Evolutionary conservation across 2,797 vertebrate genomes (phyloP), one percentile per base, ranked within the genome.

Genomic region (Urosaurus nigricauda): DNA sequence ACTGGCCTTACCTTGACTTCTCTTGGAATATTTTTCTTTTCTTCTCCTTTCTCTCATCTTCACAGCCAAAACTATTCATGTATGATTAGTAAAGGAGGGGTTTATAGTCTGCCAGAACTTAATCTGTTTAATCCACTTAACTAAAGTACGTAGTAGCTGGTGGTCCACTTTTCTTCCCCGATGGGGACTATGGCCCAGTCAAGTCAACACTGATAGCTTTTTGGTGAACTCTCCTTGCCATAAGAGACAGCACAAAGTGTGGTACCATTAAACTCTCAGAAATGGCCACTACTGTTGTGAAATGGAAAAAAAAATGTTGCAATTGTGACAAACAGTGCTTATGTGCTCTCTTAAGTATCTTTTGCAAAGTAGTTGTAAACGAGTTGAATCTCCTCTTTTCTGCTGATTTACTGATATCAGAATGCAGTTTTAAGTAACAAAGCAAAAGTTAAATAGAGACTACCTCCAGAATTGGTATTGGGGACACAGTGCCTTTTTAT

Each of bases 321-420:
- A 73, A 43, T 60, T 89, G 83, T 53, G 82, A 84, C 93, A 90
- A 89, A 75, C 68, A 71, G 26, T 78, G 2, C 32, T 17, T 2
- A 3, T 87, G 74, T 87, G 6, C 3, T 88, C 89, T 40, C 24
- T 37, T n/a, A 0, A 58, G 86, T 79, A 79, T 75, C 60, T 29
- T 71, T 53, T 73, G 56, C 16, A 58, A 87, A 86, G 82, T 0
- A 0, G 2, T 13, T 0, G 0, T 88, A 89, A 90, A 70, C 56
- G 68, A 77, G 9, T 2, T 70, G 4, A 43, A 47, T 89, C 29
- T 26, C 85, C n/a, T 84, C 26, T 74, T 89, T 17, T 77, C 12
- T 3, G 32, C 43, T 14, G 0, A 87, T 85, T 79, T 4, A 47
- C 16, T 29, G 7, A 16, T 37, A 21, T 32, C 9, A 14, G 21